phyloP scores from a whole-genome alignment of 2,888 invertebrate species.

The Nesidiocoris tenuis region DNA sequence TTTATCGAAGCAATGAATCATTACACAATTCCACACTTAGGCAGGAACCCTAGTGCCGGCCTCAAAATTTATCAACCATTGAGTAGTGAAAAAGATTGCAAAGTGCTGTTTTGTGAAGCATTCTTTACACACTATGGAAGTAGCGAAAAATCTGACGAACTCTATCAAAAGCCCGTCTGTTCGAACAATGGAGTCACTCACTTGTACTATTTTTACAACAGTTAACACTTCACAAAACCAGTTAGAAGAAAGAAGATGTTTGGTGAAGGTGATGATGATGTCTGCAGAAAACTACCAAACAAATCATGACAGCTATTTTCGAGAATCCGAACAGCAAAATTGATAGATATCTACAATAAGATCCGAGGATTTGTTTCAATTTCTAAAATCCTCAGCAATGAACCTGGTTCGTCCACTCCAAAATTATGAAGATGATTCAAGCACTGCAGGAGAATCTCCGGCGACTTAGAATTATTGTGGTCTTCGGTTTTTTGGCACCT shows the following conservation, averaged over 20 bases:
- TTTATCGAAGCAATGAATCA: neutral
- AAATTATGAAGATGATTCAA: no score
- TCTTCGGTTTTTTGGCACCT: no score
- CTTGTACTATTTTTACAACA: no score
- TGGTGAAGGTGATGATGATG: slow-evolving; percentile 3
- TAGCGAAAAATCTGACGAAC: neutral
- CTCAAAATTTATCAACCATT: slow-evolving; percentile 3
- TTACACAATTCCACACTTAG: neutral
- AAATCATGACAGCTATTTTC: slow-evolving; percentile 25
- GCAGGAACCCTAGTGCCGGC: slow-evolving; percentile 26
- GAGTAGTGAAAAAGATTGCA: slow-evolving; percentile 12
- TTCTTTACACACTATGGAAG: neutral
- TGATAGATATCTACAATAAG: no score
- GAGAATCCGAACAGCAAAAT: no score
- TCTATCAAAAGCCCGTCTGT: no score
- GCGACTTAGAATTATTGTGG: no score
- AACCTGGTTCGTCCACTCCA: no score
- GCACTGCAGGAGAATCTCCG: no score
- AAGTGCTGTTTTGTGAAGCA: slow-evolving; percentile 29
- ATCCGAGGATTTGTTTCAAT: no score
- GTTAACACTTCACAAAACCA: slow-evolving; percentile 34
- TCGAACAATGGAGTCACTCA: no score
- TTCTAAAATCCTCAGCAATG: no score
- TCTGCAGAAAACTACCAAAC: slow-evolving; percentile 35
- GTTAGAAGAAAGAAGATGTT: slow-evolving; percentile 18